Evolutionary conservation across 2,113 vertebrate genomes (phyloP).

Genomic region (Microcebus lehilahytsara): DNA sequence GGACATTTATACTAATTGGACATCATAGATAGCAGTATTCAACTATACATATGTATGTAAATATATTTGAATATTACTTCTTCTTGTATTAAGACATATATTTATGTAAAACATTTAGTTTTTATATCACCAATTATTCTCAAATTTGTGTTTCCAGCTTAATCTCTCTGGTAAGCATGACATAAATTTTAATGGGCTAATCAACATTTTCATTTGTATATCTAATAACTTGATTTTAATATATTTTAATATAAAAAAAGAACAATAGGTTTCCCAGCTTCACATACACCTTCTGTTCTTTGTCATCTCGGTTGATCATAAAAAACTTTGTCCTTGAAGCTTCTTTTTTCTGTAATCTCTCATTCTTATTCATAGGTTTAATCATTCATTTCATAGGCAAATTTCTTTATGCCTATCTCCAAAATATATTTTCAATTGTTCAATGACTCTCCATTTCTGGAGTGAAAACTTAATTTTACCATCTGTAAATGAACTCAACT

Average conservation of each 20-base stretch:
- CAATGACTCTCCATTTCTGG: not conserved
- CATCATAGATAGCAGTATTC: not conserved
- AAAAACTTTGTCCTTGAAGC: not conserved
- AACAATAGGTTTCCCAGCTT: not conserved
- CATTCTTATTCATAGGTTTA: not conserved
- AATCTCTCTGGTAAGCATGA: not conserved
- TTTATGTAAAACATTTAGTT: not conserved
- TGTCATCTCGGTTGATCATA: not conserved
- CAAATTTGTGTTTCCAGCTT: not conserved
- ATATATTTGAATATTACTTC: not conserved
- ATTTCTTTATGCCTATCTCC: not conserved
- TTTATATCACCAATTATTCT: not conserved
- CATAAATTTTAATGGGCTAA: not conserved
- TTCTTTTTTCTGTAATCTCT: not conserved
- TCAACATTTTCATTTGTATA: not conserved
- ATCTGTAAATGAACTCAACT: not conserved
- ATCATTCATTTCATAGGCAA: not conserved
- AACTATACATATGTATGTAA: not conserved
- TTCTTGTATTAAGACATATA: not conserved
- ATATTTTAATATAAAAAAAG: not conserved
- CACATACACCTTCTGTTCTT: not conserved
- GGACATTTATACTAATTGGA: not conserved
- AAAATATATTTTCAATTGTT: not conserved
- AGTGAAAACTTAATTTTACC: not conserved
- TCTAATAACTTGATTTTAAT: not conserved